Evolutionary conservation across 2,888 invertebrate species (phyloP), one percentile per base, ranked within the genome.

Genomic region (Cheilosia scutellata): DNA sequence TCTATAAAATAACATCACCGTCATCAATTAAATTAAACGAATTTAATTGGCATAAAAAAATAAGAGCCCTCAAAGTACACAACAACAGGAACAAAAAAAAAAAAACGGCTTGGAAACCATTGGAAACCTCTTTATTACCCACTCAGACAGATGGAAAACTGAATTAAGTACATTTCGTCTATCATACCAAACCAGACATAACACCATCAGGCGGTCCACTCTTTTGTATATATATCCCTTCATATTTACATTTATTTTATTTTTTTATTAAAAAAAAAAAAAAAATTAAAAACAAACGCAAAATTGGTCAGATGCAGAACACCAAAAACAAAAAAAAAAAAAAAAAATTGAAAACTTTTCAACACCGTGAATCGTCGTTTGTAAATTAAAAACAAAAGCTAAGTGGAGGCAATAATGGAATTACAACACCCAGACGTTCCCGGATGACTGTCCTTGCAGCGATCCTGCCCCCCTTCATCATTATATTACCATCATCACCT

Each of bases 71-170:
- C 29, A 37, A 60, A 29, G 37, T 51, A 33, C 31, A 63, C 29
- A 42, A 11, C 31, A 62, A 53, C 51, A 20, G 7, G 11, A 49
- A 13, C n/a, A 68, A 53, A 60, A 68, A 47, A 13, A 29, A 37
- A 1, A 42, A 42, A 33, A 20, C 25, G 42, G 49, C 51, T 60
- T 55, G 60, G 76, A 25, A 66, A 65, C 76, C 80, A 76, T 84
- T 86, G 80, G 72, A 80, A 77, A 80, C 76, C 86, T 76, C 86
- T 86, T 86, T 77, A 86, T 77, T 86, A 76, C 72, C 86, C 86
- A 86, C 86, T 86, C 86, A 86, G 86, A 86, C 86, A 86, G 86
- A 86, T 72, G 86, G 72, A 77, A 86, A 86, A 86, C 66, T 76
- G 86, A 82, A 82, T 86, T 86, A 86, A 80, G 80, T 80, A 66